A percentile compares a stretch with the other conserved stretches of the same genome.
Conservation (phyloP, 2,888 invertebrate species). For the Meteorus cinctellus region DNA sequence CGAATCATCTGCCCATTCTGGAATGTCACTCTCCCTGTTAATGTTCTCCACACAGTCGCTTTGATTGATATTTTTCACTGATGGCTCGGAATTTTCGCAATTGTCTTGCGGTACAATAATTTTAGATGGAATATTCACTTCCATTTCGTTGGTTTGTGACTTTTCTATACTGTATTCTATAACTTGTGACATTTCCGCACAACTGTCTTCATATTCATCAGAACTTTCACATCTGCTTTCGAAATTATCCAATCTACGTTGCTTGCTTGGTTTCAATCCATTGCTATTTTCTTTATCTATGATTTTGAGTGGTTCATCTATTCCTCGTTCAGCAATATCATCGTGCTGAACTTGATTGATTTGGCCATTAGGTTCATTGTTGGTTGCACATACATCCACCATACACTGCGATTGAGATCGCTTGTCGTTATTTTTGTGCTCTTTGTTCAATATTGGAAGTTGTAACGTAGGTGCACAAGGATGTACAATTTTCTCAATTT, state of each 20-base stretch:
- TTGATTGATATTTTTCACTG: no score
- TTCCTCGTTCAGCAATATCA: not conserved
- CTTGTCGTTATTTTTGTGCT: not conserved
- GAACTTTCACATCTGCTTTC: slow-evolving; percentile 25
- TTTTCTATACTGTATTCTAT: slow-evolving; percentile 17
- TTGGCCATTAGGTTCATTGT: not conserved
- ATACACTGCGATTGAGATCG: not conserved
- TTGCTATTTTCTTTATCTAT: slow-evolving; percentile 18
- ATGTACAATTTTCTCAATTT: slow-evolving; percentile 65
- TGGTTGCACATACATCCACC: not conserved
- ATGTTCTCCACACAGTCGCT: not conserved
- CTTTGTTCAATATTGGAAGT: slow-evolving; percentile 45
- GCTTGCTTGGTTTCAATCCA: slow-evolving; percentile 49
- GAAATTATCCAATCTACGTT: slow-evolving; percentile 38
- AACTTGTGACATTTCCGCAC: slow-evolving; percentile 13
- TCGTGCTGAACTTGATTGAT: not conserved
- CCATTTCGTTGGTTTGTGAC: not conserved
- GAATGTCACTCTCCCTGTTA: not conserved
- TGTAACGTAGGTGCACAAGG: slow-evolving; percentile 62
- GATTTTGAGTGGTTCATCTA: not conserved
- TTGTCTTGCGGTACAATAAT: not conserved
- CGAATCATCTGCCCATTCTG: slow-evolving; percentile 40
- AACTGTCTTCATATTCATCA: slow-evolving; percentile 43
- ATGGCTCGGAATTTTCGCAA: no score
- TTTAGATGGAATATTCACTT: slow-evolving; percentile 13